A percentile compares a stretch with the other conserved stretches of the same genome.
These are phyloP conservation scores for Takifugu rubripes DNA, from an alignment of 2,797 vertebrate genomes.

Conservation along the genomic window DNA sequence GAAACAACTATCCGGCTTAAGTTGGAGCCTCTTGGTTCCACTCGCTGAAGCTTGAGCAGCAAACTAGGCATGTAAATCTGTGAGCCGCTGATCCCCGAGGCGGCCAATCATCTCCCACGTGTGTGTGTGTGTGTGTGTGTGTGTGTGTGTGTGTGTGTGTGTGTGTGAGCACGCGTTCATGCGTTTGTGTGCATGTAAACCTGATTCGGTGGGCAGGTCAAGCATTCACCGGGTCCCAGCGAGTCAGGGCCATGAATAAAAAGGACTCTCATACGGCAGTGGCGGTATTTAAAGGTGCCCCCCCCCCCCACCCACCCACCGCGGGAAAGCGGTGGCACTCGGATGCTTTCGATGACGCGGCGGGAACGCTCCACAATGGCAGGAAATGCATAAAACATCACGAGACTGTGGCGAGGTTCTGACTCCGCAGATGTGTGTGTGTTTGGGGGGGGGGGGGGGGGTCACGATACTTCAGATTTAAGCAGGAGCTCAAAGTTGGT, in stretches of 20 bases:
- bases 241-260: conserved; percentile 22
- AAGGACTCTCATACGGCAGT: conserved; percentile 1
- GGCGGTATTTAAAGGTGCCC: background rate
- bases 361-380: conserved; percentile 41
- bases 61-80: conserved; percentile 43
- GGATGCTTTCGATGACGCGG: conserved; percentile 21
- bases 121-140: background rate
- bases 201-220: conserved; percentile 41
- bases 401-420: conserved; percentile 15
- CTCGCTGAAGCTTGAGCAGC: conserved; percentile 34
- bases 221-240: conserved; percentile 40
- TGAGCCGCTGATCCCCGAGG: conserved; percentile 39
- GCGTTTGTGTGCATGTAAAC: conserved; percentile 27
- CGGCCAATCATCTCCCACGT: conserved; percentile 23
- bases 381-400: conserved; percentile 47
- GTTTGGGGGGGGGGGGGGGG: conserved; percentile 4
- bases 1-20: background rate
- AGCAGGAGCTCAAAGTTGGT: no score
- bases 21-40: conserved; percentile 5
- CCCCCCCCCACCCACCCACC: no score
- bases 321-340: background rate
- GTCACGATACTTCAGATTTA: no score
- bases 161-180: conserved; percentile 3
- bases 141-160: conserved; percentile 30
- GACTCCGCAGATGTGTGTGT: conserved; percentile 40